Percentiles rank a stretch among this genome's conserved stretches.
Evolutionary conservation across 2,113 vertebrate species (phyloP).

Genomic region (Synchiropus splendidus): DNA sequence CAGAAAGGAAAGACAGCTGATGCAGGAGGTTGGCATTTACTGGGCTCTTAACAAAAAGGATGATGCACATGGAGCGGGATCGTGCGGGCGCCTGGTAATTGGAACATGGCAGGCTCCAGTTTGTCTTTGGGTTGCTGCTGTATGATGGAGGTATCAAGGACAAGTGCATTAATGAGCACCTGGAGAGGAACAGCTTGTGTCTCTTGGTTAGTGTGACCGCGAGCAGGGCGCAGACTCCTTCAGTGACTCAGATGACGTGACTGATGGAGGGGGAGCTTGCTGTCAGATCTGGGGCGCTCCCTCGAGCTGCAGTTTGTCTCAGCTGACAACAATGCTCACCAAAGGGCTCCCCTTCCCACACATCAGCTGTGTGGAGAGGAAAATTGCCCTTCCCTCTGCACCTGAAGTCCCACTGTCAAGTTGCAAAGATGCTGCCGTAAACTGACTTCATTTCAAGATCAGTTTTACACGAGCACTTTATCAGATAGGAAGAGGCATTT

Average conservation of each 20-base stretch:
- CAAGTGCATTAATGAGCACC: constrained; percentile 72
- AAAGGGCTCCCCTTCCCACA: constrained; percentile 73
- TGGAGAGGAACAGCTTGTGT: constrained; percentile 75
- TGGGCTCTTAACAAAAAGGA: constrained; percentile 45
- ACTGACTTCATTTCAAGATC: too few relatives aligned
- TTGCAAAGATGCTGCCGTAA: too few relatives aligned
- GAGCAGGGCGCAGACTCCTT: constrained; percentile 59
- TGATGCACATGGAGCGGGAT: constrained; percentile 31
- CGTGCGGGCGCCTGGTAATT: constrained; percentile 45
- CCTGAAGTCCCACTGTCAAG: constrained; percentile 4
- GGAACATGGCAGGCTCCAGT: constrained; percentile 57
- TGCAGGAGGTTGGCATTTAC: constrained; percentile 54
- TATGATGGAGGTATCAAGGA: constrained; percentile 64
- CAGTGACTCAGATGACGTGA: constrained; percentile 62
- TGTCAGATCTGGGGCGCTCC: constrained; percentile 89
- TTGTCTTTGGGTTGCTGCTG: constrained; percentile 63
- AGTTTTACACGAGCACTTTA: too few relatives aligned
- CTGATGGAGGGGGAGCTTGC: constrained; percentile 65
- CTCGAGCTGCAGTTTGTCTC: constrained; percentile 88
- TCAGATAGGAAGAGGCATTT: too few relatives aligned
- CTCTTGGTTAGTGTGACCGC: constrained; percentile 68
- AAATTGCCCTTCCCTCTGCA: constrained; percentile 34
- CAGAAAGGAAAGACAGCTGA: constrained; percentile 13
- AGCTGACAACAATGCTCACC: constrained; percentile 82
- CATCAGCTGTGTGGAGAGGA: constrained; percentile 52